Percentiles rank a stretch among this genome's conserved stretches.
Evolutionary conservation across 2,113 vertebrate species (phyloP).

Genomic region (Mirounga angustirostris): DNA sequence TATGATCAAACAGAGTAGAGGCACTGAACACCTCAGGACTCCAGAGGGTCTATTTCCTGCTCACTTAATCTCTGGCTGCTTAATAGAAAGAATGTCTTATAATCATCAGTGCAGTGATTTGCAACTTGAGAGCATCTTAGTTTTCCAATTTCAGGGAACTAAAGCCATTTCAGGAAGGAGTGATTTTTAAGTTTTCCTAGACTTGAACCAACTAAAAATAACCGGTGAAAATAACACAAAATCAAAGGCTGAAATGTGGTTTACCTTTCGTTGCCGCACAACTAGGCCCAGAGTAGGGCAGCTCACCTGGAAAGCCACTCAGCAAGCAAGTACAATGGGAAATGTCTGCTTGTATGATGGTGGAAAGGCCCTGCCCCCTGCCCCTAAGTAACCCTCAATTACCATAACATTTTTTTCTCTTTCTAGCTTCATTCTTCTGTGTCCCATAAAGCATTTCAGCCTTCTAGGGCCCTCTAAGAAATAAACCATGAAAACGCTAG

Average conservation of each 20-base stretch:
- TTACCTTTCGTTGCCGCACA: slow-evolving; percentile 64
- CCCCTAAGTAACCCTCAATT: neutral
- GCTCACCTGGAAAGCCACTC: neutral
- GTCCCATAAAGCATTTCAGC: neutral
- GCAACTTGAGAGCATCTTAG: slow-evolving; percentile 53
- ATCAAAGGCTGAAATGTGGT: slow-evolving; percentile 41
- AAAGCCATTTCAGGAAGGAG: slow-evolving; percentile 66
- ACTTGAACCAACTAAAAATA: slow-evolving; percentile 70
- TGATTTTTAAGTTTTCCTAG: slow-evolving; percentile 66
- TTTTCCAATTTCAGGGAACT: slow-evolving; percentile 42
- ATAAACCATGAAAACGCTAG: slow-evolving; percentile 29
- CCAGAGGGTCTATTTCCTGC: slow-evolving; percentile 24
- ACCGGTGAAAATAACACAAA: slow-evolving; percentile 61
- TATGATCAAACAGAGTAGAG: neutral
- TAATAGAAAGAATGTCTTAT: slow-evolving; percentile 56
- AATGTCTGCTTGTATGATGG: slow-evolving; percentile 38
- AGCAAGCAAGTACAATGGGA: neutral
- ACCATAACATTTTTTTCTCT: neutral
- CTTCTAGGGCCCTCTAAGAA: slow-evolving; percentile 25
- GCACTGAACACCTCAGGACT: neutral
- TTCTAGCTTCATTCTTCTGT: neutral
- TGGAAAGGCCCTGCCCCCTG: neutral
- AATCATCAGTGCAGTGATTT: slow-evolving; percentile 55
- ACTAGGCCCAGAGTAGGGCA: neutral
- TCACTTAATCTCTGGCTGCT: slow-evolving; percentile 55